Conservation (phyloP, 92 coral and sea anemone species). For the Phenganax stokvisi region DNA sequence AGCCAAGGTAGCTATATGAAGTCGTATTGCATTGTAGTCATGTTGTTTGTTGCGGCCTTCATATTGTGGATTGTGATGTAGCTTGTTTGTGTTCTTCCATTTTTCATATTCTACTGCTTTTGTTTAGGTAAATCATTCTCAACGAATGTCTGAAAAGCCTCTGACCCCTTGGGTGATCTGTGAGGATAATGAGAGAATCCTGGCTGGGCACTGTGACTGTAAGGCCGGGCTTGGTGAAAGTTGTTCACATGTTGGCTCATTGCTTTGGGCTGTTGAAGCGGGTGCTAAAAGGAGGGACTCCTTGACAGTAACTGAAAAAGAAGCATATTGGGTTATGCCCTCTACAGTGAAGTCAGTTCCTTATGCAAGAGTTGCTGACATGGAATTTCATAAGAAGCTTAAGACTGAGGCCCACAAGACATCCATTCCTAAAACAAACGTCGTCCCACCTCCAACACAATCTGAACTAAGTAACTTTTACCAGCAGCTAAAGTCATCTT, state of each 20-base stretch:
- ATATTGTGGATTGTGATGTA: not conserved
- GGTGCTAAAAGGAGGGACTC: not conserved
- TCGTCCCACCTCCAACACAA: too few species aligned
- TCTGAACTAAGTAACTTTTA: too few species aligned
- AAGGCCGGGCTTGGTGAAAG: constrained; percentile 48
- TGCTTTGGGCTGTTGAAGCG: constrained; percentile 47
- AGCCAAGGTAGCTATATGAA: too few species aligned
- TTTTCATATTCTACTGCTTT: constrained; percentile 8
- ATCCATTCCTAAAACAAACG: too few species aligned
- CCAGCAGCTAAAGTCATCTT: too few species aligned
- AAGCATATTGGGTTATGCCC: too few species aligned
- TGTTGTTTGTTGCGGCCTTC: constrained; percentile 10
- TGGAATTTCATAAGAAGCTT: too few species aligned
- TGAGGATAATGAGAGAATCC: constrained; percentile 30
- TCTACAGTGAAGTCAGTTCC: too few species aligned
- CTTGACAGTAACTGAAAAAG: too few species aligned
- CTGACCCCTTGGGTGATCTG: constrained; percentile 43
- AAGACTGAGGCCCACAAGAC: too few species aligned
- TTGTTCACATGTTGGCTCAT: constrained; percentile 46
- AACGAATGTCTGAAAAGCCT: constrained; percentile 44
- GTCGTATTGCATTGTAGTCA: not conserved
- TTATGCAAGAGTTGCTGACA: too few species aligned
- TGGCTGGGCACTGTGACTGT: constrained; percentile 40
- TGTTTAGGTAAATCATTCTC: constrained; percentile 21
- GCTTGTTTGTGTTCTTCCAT: not conserved